These are phyloP conservation scores for Mythimna ferrago DNA, from an alignment of 2,888 invertebrate genomes.

Conservation along the genomic window DNA sequence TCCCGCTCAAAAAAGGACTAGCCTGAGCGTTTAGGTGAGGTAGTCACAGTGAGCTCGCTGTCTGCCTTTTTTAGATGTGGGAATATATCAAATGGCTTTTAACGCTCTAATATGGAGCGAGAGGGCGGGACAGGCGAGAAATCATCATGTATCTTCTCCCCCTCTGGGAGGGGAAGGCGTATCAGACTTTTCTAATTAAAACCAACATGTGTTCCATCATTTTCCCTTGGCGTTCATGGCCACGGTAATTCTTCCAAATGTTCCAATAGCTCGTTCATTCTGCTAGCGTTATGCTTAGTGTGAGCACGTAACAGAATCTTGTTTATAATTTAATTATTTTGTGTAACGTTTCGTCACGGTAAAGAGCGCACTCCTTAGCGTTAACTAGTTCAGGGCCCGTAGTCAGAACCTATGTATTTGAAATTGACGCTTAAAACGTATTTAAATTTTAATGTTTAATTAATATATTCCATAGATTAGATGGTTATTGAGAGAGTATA, in stretches of 20 bases:
- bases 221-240: no score
- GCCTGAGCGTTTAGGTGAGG: no score
- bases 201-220: no score
- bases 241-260: no score
- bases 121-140: no score
- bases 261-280: not conserved
- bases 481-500: slow-evolving; percentile 71
- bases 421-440: slow-evolving; percentile 78
- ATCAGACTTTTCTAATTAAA: no score
- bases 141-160: no score
- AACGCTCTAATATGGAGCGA: no score
- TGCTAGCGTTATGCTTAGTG: slow-evolving; percentile 11
- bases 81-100: no score
- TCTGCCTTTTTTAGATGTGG: no score
- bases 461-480: slow-evolving; percentile 79
- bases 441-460: slow-evolving; percentile 73
- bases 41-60: not conserved
- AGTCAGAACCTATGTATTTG: slow-evolving; percentile 72
- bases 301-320: not conserved
- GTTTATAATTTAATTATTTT: slow-evolving; percentile 6
- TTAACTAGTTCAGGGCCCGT: slow-evolving; percentile 70
- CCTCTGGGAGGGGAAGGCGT: no score
- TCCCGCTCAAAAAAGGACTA: no score
- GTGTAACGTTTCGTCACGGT: slow-evolving; percentile 24
- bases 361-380: slow-evolving; percentile 61